These are phyloP conservation scores for Hartigia nigra DNA, from an alignment of 2,888 invertebrate species.

Conservation along the genomic window DNA sequence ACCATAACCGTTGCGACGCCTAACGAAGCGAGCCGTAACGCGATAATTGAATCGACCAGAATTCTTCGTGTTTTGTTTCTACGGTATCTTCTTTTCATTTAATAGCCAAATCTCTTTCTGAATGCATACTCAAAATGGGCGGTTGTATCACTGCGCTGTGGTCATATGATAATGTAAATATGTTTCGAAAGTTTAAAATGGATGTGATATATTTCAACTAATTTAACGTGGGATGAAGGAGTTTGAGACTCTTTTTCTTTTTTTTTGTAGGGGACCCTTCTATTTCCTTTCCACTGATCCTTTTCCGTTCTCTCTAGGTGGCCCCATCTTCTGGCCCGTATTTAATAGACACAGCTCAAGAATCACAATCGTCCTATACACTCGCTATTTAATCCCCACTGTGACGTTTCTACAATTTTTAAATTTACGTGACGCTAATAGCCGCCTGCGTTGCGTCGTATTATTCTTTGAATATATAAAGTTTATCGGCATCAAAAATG, in stretches of 20 bases:
- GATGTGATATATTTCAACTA: neutral
- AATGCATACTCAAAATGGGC: too few relatives aligned
- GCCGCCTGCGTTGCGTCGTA: neutral
- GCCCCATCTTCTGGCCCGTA: conserved; percentile 2
- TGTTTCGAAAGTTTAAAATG: neutral
- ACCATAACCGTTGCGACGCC: neutral
- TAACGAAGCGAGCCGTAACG: neutral
- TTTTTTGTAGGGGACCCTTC: neutral
- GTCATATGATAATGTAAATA: neutral
- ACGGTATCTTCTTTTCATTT: neutral
- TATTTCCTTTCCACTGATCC: neutral
- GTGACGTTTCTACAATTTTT: conserved; percentile 9
- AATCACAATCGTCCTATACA: conserved; percentile 10
- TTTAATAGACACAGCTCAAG: conserved; percentile 5
- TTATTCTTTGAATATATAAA: conserved; percentile 22
- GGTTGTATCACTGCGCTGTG: neutral
- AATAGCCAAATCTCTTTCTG: neutral
- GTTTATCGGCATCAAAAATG: conserved; percentile 10
- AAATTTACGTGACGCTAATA: conserved; percentile 22
- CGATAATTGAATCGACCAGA: neutral
- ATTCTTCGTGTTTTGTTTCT: neutral
- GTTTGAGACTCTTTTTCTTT: neutral
- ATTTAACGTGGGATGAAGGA: neutral
- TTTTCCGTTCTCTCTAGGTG: conserved; percentile 17
- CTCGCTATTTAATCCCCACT: neutral